phyloP scores from a whole-genome alignment of 2,797 vertebrate genomes.

The Enoplosus armatus region DNA sequence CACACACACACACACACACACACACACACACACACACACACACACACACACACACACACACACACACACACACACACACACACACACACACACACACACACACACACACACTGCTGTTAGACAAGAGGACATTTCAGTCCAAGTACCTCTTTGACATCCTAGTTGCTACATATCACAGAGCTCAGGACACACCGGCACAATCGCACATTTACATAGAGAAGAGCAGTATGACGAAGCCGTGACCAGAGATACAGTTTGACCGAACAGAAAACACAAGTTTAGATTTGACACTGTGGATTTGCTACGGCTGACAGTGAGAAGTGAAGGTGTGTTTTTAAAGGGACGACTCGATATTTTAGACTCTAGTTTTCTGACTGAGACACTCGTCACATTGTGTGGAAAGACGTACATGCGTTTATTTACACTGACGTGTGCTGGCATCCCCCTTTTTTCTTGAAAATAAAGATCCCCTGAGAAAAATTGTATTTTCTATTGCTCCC shows the following conservation, averaged over 20 bases:
- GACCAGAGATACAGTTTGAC: neutral
- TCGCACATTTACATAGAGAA: neutral
- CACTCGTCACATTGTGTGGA: neutral
- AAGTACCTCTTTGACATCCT: neutral
- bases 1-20: neutral
- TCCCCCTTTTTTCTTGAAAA: neutral
- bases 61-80: neutral
- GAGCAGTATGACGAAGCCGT: neutral
- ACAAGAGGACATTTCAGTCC: neutral
- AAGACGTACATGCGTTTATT: neutral
- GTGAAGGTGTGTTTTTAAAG: neutral
- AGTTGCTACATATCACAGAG: slow-evolving; percentile 10
- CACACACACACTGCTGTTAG: neutral
- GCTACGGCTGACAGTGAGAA: neutral
- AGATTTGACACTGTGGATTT: neutral
- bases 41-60: neutral
- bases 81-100: neutral
- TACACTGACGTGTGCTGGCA: neutral
- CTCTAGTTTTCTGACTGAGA: neutral
- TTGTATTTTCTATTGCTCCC: neutral
- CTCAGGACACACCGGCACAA: slow-evolving; percentile 11
- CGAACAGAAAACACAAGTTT: neutral
- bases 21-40: neutral
- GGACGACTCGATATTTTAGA: neutral
- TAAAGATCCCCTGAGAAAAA: slow-evolving; percentile 24